These are phyloP conservation scores for Myotis vivesi DNA, from an alignment of 2,797 vertebrate genomes.

Conservation along the genomic window DNA sequence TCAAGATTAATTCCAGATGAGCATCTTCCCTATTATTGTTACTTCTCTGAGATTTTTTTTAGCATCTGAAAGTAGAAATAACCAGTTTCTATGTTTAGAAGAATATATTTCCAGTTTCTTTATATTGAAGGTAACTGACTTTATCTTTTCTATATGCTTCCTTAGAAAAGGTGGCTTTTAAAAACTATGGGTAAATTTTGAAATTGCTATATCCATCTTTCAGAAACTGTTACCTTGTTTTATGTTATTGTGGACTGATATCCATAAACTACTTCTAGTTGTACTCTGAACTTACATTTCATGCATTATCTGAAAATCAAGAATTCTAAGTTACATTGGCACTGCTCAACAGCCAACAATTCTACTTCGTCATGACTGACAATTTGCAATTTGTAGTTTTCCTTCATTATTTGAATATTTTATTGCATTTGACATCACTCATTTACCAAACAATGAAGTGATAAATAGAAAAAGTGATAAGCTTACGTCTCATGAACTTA, in stretches of 20 bases:
- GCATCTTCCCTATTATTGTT: not conserved
- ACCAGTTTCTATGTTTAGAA: not conserved
- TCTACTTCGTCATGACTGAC: slow-evolving; percentile 9
- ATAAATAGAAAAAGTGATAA: slow-evolving; percentile 47
- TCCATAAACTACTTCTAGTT: not conserved
- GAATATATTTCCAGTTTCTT: not conserved
- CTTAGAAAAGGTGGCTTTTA: not conserved
- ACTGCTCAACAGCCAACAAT: not conserved
- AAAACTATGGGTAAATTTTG: not conserved
- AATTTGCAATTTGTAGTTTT: not conserved
- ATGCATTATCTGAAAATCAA: not conserved
- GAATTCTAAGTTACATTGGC: not conserved
- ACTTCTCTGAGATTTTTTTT: not conserved
- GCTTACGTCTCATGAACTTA: slow-evolving; percentile 20
- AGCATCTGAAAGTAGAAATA: not conserved
- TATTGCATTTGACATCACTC: slow-evolving; percentile 22
- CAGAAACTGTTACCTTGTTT: not conserved
- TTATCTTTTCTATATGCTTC: not conserved
- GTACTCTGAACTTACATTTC: not conserved
- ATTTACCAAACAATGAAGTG: slow-evolving; percentile 48
- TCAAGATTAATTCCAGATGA: not conserved
- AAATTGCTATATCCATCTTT: not conserved
- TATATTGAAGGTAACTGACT: not conserved
- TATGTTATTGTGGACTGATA: not conserved
- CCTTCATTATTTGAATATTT: slow-evolving; percentile 56